phyloP scores from a whole-genome alignment of 2,797 vertebrate species.

The Bovichtus diacanthus region DNA sequence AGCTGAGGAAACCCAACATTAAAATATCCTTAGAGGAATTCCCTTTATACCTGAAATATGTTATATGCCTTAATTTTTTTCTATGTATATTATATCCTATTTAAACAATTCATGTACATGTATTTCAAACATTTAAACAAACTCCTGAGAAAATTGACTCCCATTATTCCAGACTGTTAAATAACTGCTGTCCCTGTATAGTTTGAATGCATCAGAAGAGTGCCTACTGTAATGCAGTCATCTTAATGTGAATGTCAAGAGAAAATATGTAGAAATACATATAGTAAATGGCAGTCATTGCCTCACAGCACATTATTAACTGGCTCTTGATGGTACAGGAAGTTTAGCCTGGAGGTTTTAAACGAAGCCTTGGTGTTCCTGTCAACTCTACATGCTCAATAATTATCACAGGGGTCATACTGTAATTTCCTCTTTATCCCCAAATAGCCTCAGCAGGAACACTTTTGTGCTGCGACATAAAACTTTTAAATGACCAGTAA shows the following conservation, averaged over 20 bases:
- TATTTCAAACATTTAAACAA: slow-evolving; percentile 17
- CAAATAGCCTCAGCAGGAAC: slow-evolving; percentile 48
- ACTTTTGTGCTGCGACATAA: slow-evolving; percentile 27
- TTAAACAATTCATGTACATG: slow-evolving; percentile 10
- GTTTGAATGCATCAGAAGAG: slow-evolving; percentile 46
- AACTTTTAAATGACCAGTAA: slow-evolving; percentile 39
- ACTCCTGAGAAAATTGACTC: slow-evolving; percentile 41
- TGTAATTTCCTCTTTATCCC: slow-evolving; percentile 51
- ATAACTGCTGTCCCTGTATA: slow-evolving; percentile 48
- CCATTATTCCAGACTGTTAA: slow-evolving; percentile 53
- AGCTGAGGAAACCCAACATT: slow-evolving; percentile 27
- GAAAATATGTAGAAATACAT: slow-evolving; percentile 16
- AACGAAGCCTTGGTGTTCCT: slow-evolving; percentile 46
- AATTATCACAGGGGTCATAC: slow-evolving; percentile 57
- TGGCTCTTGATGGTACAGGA: slow-evolving; percentile 16
- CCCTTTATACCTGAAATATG: slow-evolving; percentile 16
- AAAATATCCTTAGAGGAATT: slow-evolving; percentile 13
- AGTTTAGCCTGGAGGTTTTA: slow-evolving; percentile 32
- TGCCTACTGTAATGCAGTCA: slow-evolving; percentile 31
- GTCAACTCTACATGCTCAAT: slow-evolving; percentile 46
- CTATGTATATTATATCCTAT: neutral
- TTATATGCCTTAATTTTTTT: slow-evolving; percentile 21
- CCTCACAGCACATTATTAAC: slow-evolving; percentile 12
- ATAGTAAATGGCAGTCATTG: slow-evolving; percentile 2
- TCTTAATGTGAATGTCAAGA: slow-evolving; percentile 31